Evolutionary conservation across 2,113 vertebrate genomes (phyloP).

Genomic region (Australoheros scitulus): DNA sequence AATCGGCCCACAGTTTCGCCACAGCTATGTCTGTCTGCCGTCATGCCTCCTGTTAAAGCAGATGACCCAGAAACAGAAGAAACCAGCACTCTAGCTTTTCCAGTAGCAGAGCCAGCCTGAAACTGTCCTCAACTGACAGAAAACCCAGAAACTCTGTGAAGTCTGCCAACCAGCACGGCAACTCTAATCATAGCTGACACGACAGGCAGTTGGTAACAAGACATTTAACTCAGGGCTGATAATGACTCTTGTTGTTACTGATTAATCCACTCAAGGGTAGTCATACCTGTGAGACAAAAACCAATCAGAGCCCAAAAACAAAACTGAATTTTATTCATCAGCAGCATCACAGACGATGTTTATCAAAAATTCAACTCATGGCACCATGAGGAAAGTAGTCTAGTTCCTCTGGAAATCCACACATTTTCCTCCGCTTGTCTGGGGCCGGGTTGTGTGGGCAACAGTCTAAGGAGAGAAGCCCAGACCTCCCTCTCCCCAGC

Average conservation of each 20-base stretch:
- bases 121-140: neutral
- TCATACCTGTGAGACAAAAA: neutral
- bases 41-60: neutral
- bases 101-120: neutral
- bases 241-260: too few species aligned
- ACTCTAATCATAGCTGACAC: too few species aligned
- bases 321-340: neutral
- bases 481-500: too few species aligned
- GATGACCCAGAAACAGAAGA: conserved; percentile 42
- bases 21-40: conserved; percentile 29
- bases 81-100: neutral
- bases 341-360: neutral
- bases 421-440: too few species aligned
- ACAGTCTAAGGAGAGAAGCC: too few species aligned
- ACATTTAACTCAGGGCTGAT: neutral
- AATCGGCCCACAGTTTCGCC: neutral
- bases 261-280: neutral
- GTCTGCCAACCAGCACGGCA: neutral
- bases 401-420: neutral
- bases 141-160: neutral
- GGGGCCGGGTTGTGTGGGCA: too few species aligned
- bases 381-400: neutral
- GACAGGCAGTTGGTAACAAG: too few species aligned
- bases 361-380: neutral
- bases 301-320: too few species aligned